These are phyloP conservation scores for Thereuonema tuberculata DNA, from an alignment of 1,140 invertebrate species.

Conservation along the genomic window DNA sequence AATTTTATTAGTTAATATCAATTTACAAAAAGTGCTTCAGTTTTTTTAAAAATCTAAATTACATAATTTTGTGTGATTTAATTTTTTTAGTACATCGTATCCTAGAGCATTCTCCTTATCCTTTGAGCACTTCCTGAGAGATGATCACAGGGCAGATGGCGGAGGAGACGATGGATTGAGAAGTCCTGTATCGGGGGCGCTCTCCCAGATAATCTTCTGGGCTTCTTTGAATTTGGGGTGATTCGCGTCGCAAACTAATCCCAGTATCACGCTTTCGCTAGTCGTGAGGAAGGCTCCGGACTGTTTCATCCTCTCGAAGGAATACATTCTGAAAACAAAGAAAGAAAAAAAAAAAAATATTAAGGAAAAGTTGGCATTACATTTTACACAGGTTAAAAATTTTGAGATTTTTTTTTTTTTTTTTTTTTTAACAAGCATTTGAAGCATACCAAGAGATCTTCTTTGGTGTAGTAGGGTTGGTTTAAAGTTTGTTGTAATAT, in stretches of 20 bases:
- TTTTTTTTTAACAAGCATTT: neutral
- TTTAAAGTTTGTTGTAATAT: too few relatives aligned
- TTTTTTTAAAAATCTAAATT: too few relatives aligned
- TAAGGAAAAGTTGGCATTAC: neutral
- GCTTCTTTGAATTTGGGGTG: conserved; percentile 48
- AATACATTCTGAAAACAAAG: conserved; percentile 28
- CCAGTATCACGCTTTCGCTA: conserved; percentile 45
- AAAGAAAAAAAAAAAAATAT: conserved; percentile 4
- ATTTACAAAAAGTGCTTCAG: too few relatives aligned
- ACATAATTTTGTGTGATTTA: too few relatives aligned
- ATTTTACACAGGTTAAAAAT: neutral
- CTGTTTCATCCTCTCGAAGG: conserved; percentile 41
- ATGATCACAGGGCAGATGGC: too few relatives aligned
- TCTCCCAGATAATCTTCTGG: conserved; percentile 42
- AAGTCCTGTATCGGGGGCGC: conserved; percentile 43
- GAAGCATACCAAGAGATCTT: too few relatives aligned
- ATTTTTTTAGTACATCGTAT: too few relatives aligned
- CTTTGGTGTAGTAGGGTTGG: too few relatives aligned
- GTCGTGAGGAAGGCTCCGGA: conserved; percentile 48
- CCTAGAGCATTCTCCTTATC: too few relatives aligned
- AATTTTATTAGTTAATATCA: too few relatives aligned
- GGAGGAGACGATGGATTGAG: conserved; percentile 10
- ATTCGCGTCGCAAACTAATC: conserved; percentile 37
- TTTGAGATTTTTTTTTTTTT: too few relatives aligned
- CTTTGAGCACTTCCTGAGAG: too few relatives aligned